Evolutionary conservation across 2,797 vertebrate species (phyloP).

Genomic region (Cetoscarus ocellatus): DNA sequence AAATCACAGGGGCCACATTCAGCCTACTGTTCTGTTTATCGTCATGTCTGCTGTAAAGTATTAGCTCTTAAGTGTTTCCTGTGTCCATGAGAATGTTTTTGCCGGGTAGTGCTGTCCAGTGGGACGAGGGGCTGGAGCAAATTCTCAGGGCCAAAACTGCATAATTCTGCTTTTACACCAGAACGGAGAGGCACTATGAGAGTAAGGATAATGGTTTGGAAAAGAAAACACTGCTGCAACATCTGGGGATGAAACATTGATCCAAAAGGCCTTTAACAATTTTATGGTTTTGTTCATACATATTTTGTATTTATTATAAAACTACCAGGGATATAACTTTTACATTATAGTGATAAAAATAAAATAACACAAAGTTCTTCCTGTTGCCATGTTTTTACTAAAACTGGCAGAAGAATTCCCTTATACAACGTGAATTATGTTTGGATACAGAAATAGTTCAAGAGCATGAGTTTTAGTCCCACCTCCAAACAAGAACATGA

Average conservation of each 20-base stretch:
- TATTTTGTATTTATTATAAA: too few species aligned
- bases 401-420: too few species aligned
- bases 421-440: too few species aligned
- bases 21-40: not conserved
- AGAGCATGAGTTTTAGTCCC: too few species aligned
- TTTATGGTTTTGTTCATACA: not conserved
- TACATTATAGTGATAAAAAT: too few species aligned
- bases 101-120: slow-evolving; percentile 1
- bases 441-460: too few species aligned
- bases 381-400: too few species aligned
- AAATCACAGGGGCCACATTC: slow-evolving; percentile 33
- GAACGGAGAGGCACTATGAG: not conserved
- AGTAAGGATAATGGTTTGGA: not conserved
- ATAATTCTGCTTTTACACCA: slow-evolving; percentile 1
- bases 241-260: not conserved
- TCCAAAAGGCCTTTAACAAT: not conserved
- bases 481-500: too few species aligned
- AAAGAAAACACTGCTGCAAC: not conserved
- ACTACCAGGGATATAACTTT: too few species aligned
- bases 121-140: slow-evolving; percentile 11
- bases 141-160: slow-evolving; percentile 20
- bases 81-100: slow-evolving; percentile 12
- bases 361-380: too few species aligned
- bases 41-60: slow-evolving; percentile 1
- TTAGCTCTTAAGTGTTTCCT: slow-evolving; percentile 12